Evolutionary conservation across 2,113 vertebrate species (phyloP).

Genomic region (Myotis davidii): DNA sequence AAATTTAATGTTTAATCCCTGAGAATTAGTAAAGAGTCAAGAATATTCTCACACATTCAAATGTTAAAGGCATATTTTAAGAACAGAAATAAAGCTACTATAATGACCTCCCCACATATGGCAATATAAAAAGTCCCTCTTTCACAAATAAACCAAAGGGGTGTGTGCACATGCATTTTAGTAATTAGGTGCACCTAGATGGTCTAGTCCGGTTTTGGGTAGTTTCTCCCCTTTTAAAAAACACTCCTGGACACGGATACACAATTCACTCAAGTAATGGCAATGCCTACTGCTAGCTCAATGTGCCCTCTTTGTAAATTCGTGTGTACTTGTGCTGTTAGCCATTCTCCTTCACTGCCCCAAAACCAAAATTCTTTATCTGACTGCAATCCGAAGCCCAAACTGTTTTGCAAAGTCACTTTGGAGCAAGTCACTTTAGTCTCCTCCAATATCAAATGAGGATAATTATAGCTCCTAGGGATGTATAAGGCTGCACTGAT

Average conservation of each 20-base stretch:
- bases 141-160: neutral
- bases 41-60: constrained; percentile 60
- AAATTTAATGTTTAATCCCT: constrained; percentile 69
- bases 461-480: constrained; percentile 32
- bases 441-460: constrained; percentile 3
- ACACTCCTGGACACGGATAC: neutral
- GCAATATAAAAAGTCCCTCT: neutral
- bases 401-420: constrained; percentile 32
- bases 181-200: neutral
- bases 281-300: neutral
- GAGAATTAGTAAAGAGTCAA: constrained; percentile 63
- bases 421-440: constrained; percentile 10
- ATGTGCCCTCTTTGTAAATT: neutral
- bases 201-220: neutral
- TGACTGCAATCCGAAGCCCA: neutral
- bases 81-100: constrained; percentile 40
- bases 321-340: neutral
- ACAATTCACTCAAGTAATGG: neutral
- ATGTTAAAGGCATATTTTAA: constrained; percentile 29
- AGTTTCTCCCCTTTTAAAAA: constrained; percentile 11
- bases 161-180: neutral
- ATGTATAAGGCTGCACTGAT: neutral
- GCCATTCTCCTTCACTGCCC: neutral
- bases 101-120: neutral
- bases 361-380: neutral